Base-by-base conservation (phyloP, 2,797 vertebrate genomes). In the Psittacula derbiana region DNA sequence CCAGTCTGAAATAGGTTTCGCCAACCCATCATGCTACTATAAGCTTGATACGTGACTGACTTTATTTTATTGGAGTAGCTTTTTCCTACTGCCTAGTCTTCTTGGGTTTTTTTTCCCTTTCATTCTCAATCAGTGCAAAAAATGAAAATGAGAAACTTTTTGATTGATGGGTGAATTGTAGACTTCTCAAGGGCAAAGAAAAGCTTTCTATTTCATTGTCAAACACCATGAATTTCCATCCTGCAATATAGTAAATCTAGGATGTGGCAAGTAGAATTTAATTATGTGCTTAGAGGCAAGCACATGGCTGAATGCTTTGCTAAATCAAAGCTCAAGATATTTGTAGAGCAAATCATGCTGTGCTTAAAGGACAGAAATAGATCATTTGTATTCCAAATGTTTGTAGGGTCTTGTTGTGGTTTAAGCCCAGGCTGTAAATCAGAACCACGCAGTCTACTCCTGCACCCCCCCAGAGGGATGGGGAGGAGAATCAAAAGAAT, bases 331-430 rank as follows among this genome's bases (percentile, higher is more conserved):
- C 31, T 69, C 53, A 80, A 80, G 69, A 31, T 75, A 60, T 49
- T 79, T 96, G 50, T 83, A 64, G 73, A 92, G n/a, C 4, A 88
- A 95, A 95, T 78, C 18, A 50, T 46, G 7, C 15, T 64, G 36
- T 79, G 41, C 66, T 79, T 84, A 72, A 88, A 92, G 47, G 31
- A 96, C 47, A 2, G 7, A 76, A 89, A 88, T 60, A 91, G 80
- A 52, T 36, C 25, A 49, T 86, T 90, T 95, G 79, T 90, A 79
- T 96, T 88, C 82, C 50, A 70, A 88, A 90, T 92, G 70, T 90
- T 92, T 92, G 82, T 73, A 72, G 44, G 60, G 12, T 60, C 36
- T 36, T 36, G 36, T 36, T 8, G 36, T 36, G 36, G 36, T 36
- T 36, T 36, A 36, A 36, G 8, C 36, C 36, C 36, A 36, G 36